phyloP scores from a whole-genome alignment of 2,797 vertebrate species.

The Acipenser oxyrinchus region DNA sequence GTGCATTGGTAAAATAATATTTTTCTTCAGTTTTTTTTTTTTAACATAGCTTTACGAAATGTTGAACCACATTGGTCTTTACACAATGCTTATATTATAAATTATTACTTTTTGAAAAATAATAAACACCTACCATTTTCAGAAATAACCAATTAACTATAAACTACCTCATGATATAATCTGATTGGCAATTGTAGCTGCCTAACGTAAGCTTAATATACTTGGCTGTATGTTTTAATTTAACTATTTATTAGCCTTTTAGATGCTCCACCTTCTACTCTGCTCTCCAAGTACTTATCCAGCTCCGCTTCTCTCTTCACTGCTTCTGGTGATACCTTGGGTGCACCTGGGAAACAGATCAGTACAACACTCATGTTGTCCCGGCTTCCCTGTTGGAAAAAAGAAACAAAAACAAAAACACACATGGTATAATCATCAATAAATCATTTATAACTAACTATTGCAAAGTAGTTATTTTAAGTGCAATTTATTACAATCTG shows the following conservation, averaged over 20 bases:
- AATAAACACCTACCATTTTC: too few relatives aligned
- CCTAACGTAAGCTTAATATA: conserved; percentile 2
- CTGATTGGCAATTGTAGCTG: conserved; percentile 11
- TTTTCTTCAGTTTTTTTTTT: too few relatives aligned
- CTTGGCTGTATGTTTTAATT: conserved; percentile 3
- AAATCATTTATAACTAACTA: too few relatives aligned
- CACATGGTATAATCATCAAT: too few relatives aligned
- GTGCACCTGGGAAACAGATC: conserved; percentile 94
- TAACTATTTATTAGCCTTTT: conserved; percentile 72
- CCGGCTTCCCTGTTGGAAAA: conserved; percentile 82
- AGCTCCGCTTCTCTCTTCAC: conserved; percentile 93
- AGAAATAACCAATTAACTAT: too few relatives aligned
- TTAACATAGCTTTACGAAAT: too few relatives aligned
- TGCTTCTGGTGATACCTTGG: conserved; percentile 92
- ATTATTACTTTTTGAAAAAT: too few relatives aligned
- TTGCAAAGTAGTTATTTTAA: too few relatives aligned
- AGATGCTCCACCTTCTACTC: conserved; percentile 96
- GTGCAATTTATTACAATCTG: too few relatives aligned
- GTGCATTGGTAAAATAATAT: too few relatives aligned
- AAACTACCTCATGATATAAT: background rate
- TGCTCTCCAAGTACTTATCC: conserved; percentile 95
- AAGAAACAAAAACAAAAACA: conserved; percentile 11
- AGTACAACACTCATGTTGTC: conserved; percentile 99
- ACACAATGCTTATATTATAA: too few relatives aligned
- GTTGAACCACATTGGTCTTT: too few relatives aligned